phyloP scores from a whole-genome alignment of 2,113 vertebrate genomes.

The Mungos mungo region DNA sequence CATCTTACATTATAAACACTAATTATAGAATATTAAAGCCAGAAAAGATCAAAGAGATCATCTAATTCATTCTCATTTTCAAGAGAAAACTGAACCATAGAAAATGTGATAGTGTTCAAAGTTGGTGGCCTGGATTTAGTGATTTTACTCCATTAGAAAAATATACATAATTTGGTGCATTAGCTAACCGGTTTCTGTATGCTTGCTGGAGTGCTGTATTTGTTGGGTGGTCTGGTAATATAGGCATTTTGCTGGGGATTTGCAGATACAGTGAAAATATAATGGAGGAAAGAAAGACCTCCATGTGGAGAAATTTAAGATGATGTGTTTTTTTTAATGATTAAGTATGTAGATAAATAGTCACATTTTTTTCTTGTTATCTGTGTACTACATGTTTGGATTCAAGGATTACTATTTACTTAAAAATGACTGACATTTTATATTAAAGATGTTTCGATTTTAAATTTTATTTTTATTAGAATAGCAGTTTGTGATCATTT shows the following conservation, averaged over 20 bases:
- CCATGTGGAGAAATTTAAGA: not conserved
- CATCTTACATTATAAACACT: not conserved
- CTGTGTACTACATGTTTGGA: not conserved
- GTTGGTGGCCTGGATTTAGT: not conserved
- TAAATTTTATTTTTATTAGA: not conserved
- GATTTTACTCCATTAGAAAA: not conserved
- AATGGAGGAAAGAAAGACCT: not conserved
- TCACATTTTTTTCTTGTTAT: not conserved
- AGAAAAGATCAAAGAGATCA: not conserved
- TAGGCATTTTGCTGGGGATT: not conserved
- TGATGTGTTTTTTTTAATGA: not conserved
- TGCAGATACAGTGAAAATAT: not conserved
- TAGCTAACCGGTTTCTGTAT: not conserved
- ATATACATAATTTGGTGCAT: not conserved
- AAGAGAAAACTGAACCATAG: not conserved
- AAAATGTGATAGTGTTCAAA: not conserved
- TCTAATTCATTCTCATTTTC: not conserved
- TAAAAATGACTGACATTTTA: conserved; percentile 19
- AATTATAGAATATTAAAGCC: not conserved
- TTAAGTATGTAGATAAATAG: not conserved
- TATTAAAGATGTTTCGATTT: not conserved
- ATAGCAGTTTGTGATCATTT: not conserved
- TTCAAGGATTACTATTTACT: not conserved
- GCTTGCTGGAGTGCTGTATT: not conserved
- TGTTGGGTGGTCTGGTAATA: not conserved